Base-by-base conservation (phyloP, 2,888 invertebrate genomes). In the Aricia artaxerxes region DNA sequence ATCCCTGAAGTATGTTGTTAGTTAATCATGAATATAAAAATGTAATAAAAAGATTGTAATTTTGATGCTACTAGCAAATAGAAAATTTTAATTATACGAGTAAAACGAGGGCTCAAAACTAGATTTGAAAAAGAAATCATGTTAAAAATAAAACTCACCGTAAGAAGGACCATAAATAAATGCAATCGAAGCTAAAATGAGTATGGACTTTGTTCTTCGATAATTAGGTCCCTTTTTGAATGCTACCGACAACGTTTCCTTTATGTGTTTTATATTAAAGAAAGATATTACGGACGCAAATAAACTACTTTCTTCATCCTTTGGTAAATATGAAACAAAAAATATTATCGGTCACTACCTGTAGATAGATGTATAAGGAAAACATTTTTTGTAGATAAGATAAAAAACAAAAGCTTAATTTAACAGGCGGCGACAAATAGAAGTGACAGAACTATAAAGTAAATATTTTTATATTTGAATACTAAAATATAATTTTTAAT, bases 201-300 rank as follows among this genome's bases (percentile, higher is more conserved):
- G 88, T 84, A 93, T 90, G 9, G 91, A 91, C 86, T 92, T 93
- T 84, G 86, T 85, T 53, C 91, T 85, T 16, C 93, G 84, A 7
- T 87, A 82, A 83, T 92, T 90, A 60, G 93, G 92, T 80, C 93
- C 93, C 38, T 88, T 91, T 88, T 93, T 95, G 86, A 95, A 95
- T 76, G 94, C 94, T 1, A 95, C 93, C 76, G 88, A 87, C 4
- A 95, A 84, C 1, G 95, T 95, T 77, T 95, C 93, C 80, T 88
- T 91, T 40, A 95, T 93, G 84, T 95, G 95, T 84, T 91, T 90
- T 44, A 94, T 83, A 85, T 95, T 91, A 84, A 95, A 95, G 85
- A 95, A 95, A 80, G 90, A 88, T 87, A 89, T 92, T 1, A 93
- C 84, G 82, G 89, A 92, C 80, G 80, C 82, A 78, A 78, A 81